Base-by-base conservation (phyloP, 2,888 invertebrate genomes). In the Cephus nigrinus region DNA sequence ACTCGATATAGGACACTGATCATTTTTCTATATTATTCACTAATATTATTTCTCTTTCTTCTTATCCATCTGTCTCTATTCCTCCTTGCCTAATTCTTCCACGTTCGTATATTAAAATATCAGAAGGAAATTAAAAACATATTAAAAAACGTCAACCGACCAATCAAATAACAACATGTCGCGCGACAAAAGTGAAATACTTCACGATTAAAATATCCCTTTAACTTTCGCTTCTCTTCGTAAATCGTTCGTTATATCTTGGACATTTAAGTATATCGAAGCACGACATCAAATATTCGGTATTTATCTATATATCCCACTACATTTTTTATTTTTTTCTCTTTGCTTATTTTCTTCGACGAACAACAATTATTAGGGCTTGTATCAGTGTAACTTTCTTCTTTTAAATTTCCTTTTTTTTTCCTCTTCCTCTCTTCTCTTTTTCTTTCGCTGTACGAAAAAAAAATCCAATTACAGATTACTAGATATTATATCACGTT, bases 261-360 rank as follows among this genome's bases (percentile, higher is more conserved):
- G 82, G 82, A 86, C 85, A 86, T 78, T 83, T 83, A 88, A 23
- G 23, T 55, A 55, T 40, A 72, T 81, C 80, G 74, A 80, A 72
- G 81, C 81, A 87, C 84, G 79, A 87, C 86, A 88, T 73, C 78
- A 73, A 55, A 84, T 83, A 82, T 79, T 68, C 23, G 69, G 11
- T 34, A 34, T 74, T 33, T 33, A 74, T 23, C 15, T 23, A 55
- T 55, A 23, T 23, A 74, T 80, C n/a, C 69, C 74, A 75, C 78
- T 76, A 76, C 68, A 72, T 35, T 73, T 73, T 74, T 75, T 34
- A 35, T 31, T 69, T 69, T 55, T 77, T 73, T 74, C 78, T 80
- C 68, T 80, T 75, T 40, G 35, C 35, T 75, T 73, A 74, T 55
- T 55, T 55, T 55, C 9, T 5, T 55, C 23, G 55, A 55, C 55